These are phyloP conservation scores for Gyps fulvus DNA, from an alignment of 2,113 vertebrate species.

Conservation along the genomic window DNA sequence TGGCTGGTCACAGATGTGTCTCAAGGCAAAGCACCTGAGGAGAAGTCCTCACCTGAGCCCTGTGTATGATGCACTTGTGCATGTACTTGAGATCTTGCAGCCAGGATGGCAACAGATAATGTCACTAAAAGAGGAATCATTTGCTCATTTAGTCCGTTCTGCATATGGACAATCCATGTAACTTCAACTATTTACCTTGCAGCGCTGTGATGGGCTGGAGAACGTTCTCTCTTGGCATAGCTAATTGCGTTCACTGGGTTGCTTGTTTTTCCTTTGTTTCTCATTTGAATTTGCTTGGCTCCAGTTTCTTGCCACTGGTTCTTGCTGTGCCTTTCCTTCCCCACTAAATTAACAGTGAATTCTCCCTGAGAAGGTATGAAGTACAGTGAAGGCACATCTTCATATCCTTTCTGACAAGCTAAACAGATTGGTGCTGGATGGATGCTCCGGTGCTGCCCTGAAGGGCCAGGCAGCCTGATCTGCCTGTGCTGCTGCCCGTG, in stretches of 20 bases:
- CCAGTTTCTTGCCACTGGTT: not conserved
- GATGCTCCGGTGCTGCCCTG: not conserved
- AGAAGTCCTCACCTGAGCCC: not conserved
- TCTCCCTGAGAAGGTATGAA: not conserved
- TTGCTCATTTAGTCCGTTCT: not conserved
- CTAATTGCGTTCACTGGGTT: not conserved
- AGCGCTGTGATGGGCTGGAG: not conserved
- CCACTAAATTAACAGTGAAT: not conserved
- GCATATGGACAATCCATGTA: rapidly evolving
- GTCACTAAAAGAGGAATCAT: not conserved
- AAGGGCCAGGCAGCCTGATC: not conserved
- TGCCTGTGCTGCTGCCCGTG: not conserved
- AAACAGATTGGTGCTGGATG: not conserved
- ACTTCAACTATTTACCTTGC: not conserved
- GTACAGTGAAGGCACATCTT: not conserved
- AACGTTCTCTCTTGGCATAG: not conserved
- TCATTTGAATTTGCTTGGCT: not conserved
- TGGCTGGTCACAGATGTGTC: not conserved
- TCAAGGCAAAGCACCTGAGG: not conserved
- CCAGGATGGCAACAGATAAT: not conserved
- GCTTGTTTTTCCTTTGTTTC: not conserved
- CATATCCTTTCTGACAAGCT: not conserved
- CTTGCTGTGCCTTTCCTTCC: not conserved
- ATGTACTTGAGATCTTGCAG: not conserved
- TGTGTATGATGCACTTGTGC: rapidly evolving